Percentiles rank a stretch among this genome's conserved stretches.
phyloP scores from a whole-genome alignment of 2,888 invertebrate species.

The Notocelia uddmanniana region DNA sequence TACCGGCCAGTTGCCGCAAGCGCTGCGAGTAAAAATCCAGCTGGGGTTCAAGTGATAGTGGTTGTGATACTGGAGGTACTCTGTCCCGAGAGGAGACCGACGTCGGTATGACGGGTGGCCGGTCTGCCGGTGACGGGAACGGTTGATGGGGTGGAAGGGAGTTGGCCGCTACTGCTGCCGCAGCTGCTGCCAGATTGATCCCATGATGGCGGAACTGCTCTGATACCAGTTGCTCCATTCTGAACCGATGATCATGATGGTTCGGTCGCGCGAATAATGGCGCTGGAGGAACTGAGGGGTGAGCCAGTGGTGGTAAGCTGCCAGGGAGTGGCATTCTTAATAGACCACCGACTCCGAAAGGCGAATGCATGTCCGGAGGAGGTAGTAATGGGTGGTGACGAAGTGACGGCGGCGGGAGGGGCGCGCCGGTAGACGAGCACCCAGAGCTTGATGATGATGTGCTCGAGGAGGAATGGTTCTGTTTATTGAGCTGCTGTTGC shows the following conservation, averaged over 20 bases:
- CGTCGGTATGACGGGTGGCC: slow-evolving; percentile 84
- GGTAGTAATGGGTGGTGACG: slow-evolving; percentile 89
- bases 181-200: slow-evolving; percentile 91
- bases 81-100: slow-evolving; percentile 82
- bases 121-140: slow-evolving; percentile 87
- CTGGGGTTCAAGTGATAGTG: slow-evolving; percentile 93
- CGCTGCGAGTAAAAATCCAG: slow-evolving; percentile 99
- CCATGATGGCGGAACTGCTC: slow-evolving; percentile 94
- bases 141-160: slow-evolving; percentile 87
- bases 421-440: slow-evolving; percentile 82
- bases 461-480: slow-evolving; percentile 86
- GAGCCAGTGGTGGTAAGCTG: slow-evolving; percentile 86
- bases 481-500: slow-evolving; percentile 74
- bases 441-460: slow-evolving; percentile 86
- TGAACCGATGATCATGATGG: slow-evolving; percentile 91
- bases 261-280: slow-evolving; percentile 91
- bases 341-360: slow-evolving; percentile 90
- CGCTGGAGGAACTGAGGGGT: slow-evolving; percentile 89
- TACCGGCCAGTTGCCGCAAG: slow-evolving; percentile 98
- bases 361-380: slow-evolving; percentile 91
- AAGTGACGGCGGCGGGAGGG: slow-evolving; percentile 87
- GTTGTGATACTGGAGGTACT: slow-evolving; percentile 86
- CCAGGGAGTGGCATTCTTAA: slow-evolving; percentile 91
- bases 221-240: slow-evolving; percentile 93
- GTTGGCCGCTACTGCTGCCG: slow-evolving; percentile 88